Conservation (phyloP, 23 tunicate genomes). For the Corella eumyota region DNA sequence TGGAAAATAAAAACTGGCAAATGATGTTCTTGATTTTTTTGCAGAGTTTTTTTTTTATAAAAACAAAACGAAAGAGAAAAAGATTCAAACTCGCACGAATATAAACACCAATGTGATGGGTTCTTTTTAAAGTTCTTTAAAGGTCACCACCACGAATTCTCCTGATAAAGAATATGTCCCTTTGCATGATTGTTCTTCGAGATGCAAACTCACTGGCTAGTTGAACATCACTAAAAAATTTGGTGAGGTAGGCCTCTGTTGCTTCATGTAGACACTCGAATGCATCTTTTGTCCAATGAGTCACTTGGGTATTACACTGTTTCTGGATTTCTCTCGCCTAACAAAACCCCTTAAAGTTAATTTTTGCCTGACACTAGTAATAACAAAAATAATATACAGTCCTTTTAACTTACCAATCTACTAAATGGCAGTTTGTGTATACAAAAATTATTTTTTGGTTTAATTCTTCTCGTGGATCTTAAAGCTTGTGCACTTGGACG, state of each 20-base stretch:
- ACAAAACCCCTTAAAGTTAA: neutral
- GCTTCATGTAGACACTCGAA: conserved; percentile 44
- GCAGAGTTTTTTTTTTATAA: too few species aligned
- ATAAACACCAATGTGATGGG: neutral
- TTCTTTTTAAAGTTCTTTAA: neutral
- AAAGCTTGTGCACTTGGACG: too few species aligned
- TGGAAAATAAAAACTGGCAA: neutral
- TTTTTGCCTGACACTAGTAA: too few species aligned
- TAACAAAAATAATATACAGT: too few species aligned
- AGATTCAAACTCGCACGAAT: too few species aligned
- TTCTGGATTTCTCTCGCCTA: conserved; percentile 33
- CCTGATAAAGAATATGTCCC: conserved; percentile 21
- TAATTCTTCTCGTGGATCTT: too few species aligned
- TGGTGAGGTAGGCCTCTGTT: conserved; percentile 28
- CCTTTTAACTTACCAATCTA: too few species aligned
- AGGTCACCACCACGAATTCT: conserved; percentile 10
- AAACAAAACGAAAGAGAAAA: too few species aligned
- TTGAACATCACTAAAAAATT: conserved; percentile 34
- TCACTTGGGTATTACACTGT: conserved; percentile 20
- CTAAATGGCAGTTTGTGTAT: too few species aligned
- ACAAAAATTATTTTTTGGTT: too few species aligned
- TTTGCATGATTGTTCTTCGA: conserved; percentile 35
- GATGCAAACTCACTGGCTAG: conserved; percentile 22
- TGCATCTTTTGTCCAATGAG: conserved; percentile 30
- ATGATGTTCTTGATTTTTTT: neutral